Percentiles rank a stretch among this genome's conserved stretches.
Evolutionary conservation across 2,113 vertebrate species (phyloP).

Genomic region (Pseudorectes ferrugineus): DNA sequence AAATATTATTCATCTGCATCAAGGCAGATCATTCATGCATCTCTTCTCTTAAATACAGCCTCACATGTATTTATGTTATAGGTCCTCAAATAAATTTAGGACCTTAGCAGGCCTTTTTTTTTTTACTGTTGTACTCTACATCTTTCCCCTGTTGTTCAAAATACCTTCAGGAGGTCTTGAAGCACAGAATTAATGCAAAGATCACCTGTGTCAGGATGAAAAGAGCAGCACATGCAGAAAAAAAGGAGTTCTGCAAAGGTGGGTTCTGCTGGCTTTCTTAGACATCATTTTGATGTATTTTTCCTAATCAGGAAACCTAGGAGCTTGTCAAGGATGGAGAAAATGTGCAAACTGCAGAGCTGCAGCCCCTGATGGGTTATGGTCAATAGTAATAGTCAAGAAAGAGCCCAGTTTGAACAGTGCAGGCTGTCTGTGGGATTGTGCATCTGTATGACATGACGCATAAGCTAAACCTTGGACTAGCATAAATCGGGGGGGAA

Average conservation of each 20-base stretch:
- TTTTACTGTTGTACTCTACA: not conserved
- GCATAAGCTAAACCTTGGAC: not conserved
- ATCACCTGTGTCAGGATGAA: not conserved
- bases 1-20: not conserved
- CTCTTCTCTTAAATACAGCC: not conserved
- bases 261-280: not conserved
- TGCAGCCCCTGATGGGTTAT: not conserved
- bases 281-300: not conserved
- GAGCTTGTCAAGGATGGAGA: not conserved
- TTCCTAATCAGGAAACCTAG: not conserved
- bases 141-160: not conserved
- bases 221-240: not conserved
- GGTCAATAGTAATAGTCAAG: not conserved
- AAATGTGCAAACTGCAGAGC: not conserved
- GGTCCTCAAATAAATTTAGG: not conserved
- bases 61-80: not conserved
- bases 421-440: not conserved
- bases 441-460: not conserved
- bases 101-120: not conserved
- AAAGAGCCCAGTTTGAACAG: not conserved
- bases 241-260: not conserved
- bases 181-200: not conserved
- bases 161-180: not conserved
- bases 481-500: not conserved
- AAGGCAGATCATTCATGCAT: not conserved